A percentile compares a stretch with the other conserved stretches of the same genome.
These are phyloP conservation scores for Poeciliopsis paucimaculata DNA, from an alignment of 2,797 vertebrate species.

Conservation along the genomic window DNA sequence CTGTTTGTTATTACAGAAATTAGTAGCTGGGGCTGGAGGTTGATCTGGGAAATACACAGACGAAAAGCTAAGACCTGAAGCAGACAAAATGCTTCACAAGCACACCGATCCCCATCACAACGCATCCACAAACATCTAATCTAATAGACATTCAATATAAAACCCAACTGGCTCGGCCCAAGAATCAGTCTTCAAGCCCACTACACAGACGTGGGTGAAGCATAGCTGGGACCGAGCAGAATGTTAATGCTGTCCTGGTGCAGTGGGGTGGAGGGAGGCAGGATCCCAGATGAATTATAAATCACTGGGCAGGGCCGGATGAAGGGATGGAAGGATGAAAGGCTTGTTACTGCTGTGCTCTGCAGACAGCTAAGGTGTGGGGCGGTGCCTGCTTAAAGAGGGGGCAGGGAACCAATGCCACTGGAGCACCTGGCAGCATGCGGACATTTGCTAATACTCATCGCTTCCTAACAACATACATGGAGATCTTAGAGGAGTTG, in stretches of 20 bases:
- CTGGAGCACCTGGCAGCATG: slow-evolving; percentile 40
- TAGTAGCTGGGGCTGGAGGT: slow-evolving; percentile 42
- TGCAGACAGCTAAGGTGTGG: slow-evolving; percentile 65
- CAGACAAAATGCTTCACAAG: slow-evolving; percentile 47
- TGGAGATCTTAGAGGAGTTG: slow-evolving; percentile 8
- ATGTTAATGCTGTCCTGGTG: slow-evolving; percentile 80
- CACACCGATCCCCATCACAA: slow-evolving; percentile 52
- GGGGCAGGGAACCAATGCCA: slow-evolving; percentile 64
- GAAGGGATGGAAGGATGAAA: slow-evolving; percentile 73
- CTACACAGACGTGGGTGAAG: slow-evolving; percentile 67
- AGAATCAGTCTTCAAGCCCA: slow-evolving; percentile 56
- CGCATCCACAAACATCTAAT: slow-evolving; percentile 59
- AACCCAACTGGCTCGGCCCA: slow-evolving; percentile 59
- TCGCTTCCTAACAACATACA: slow-evolving; percentile 1
- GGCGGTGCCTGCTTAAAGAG: slow-evolving; percentile 71
- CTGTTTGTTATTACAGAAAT: slow-evolving; percentile 41
- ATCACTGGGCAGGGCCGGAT: slow-evolving; percentile 81
- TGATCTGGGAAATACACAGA: slow-evolving; percentile 52
- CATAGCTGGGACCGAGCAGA: slow-evolving; percentile 76
- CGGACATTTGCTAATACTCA: slow-evolving; percentile 16
- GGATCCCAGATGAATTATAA: slow-evolving; percentile 85
- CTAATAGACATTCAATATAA: slow-evolving; percentile 61
- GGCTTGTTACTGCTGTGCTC: slow-evolving; percentile 69
- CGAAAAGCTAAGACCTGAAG: slow-evolving; percentile 41
- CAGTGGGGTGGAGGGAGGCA: slow-evolving; percentile 75